A percentile compares a stretch with the other conserved stretches of the same genome.
These are phyloP conservation scores for Malachius bipustulatus DNA, from an alignment of 2,888 invertebrate genomes.

Conservation along the genomic window DNA sequence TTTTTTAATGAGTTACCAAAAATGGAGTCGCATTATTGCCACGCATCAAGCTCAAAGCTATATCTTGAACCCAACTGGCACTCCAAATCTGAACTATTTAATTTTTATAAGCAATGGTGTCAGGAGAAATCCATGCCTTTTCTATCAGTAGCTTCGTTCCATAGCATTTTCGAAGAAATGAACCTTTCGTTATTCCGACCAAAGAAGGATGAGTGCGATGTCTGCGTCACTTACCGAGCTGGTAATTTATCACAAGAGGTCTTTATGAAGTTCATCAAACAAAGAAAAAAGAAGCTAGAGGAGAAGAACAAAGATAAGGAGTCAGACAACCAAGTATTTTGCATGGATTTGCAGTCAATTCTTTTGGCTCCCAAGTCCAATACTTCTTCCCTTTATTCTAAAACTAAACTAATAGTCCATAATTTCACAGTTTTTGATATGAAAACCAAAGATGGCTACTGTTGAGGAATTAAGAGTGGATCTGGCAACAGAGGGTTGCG, in stretches of 20 bases:
- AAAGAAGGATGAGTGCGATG: constrained; percentile 22
- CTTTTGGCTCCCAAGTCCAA: constrained; percentile 15
- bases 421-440: constrained; percentile 24
- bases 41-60: no score
- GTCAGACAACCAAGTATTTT: constrained; percentile 9
- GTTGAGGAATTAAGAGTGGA: no score
- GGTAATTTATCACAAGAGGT: constrained; percentile 13
- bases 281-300: constrained; percentile 12
- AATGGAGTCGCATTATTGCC: no score
- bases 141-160: no score
- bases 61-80: no score
- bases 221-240: constrained; percentile 8
- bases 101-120: no score
- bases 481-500: no score
- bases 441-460: constrained; percentile 16
- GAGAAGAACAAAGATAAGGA: constrained; percentile 15
- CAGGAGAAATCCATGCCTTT: no score
- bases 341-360: constrained; percentile 18
- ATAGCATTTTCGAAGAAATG: constrained; percentile 16
- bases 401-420: constrained; percentile 16
- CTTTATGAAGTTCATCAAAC: constrained; percentile 10
- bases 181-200: constrained; percentile 20
- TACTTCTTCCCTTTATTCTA: constrained; percentile 19
- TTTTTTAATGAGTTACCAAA: no score
- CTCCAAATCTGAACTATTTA: no score